Percentiles rank a stretch among this genome's conserved stretches.
Evolutionary conservation across 2,888 invertebrate genomes (phyloP).

Genomic region (Drosophila acutilabella): DNA sequence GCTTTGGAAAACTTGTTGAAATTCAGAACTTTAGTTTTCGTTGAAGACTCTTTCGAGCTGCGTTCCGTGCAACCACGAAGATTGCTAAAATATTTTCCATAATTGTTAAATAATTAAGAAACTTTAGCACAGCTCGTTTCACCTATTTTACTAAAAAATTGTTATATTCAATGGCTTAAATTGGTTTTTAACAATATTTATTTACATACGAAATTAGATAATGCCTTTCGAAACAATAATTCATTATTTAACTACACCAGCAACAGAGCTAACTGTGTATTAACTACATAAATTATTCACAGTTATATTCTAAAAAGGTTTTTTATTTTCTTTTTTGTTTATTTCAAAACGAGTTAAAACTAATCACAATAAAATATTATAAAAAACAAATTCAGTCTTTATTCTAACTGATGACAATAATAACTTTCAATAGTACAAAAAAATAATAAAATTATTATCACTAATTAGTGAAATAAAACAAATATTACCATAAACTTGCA

Average conservation of each 20-base stretch:
- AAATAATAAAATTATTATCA: constrained; percentile 2
- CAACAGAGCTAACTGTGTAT: too few relatives aligned
- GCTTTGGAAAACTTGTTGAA: background rate
- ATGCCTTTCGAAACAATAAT: too few relatives aligned
- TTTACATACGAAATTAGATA: too few relatives aligned
- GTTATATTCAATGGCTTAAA: too few relatives aligned
- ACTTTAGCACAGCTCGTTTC: too few relatives aligned
- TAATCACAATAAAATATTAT: background rate
- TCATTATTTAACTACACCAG: too few relatives aligned
- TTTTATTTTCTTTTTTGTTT: background rate
- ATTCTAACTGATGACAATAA: too few relatives aligned
- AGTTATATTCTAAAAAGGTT: background rate
- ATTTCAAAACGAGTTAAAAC: background rate
- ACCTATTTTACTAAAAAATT: too few relatives aligned
- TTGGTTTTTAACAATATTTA: too few relatives aligned
- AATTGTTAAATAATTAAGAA: background rate
- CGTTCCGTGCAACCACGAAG: background rate
- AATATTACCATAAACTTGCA: background rate
- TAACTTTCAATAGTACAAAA: too few relatives aligned
- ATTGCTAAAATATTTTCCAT: background rate
- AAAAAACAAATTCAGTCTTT: too few relatives aligned
- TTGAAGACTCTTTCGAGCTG: background rate
- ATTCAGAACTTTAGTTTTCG: background rate
- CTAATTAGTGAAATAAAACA: constrained; percentile 12
- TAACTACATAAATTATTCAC: background rate